Conservation (phyloP, 2,113 vertebrate genomes). For the Centropus unirufus region DNA sequence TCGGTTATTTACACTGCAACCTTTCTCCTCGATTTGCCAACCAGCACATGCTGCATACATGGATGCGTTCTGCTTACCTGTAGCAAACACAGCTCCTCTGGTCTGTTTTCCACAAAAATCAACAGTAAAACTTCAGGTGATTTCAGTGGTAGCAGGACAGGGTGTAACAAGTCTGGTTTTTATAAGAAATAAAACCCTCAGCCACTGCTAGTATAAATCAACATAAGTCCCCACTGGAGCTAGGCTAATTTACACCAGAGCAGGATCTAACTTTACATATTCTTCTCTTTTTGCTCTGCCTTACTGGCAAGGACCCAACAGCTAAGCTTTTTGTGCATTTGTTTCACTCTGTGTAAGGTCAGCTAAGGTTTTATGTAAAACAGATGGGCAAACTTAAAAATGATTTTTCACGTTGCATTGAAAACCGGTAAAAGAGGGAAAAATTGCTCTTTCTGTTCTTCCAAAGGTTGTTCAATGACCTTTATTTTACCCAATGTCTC, state of each 20-base stretch:
- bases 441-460: conserved; percentile 1
- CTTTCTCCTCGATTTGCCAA: not conserved
- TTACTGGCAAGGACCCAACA: conserved; percentile 46
- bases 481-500: conserved; percentile 49
- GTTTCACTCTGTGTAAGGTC: conserved; percentile 64
- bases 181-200: not conserved
- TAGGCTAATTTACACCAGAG: conserved; percentile 62
- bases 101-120: not conserved
- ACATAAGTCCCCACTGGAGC: conserved; percentile 2
- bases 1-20: not conserved
- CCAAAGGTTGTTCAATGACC: conserved; percentile 37
- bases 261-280: conserved; percentile 28
- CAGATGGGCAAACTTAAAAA: conserved; percentile 61
- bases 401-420: conserved; percentile 50
- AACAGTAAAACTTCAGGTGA: not conserved
- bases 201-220: conserved; percentile 55
- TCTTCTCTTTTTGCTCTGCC: conserved; percentile 1
- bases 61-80: not conserved
- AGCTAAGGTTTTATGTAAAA: conserved; percentile 67
- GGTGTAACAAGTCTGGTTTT: not conserved
- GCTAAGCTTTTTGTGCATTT: conserved; percentile 54
- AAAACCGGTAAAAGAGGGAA: conserved; percentile 30
- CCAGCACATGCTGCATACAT: not conserved
- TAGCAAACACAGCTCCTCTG: not conserved
- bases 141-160: not conserved